phyloP scores from a whole-genome alignment of 2,113 vertebrate species.

The Circaetus gallicus region DNA sequence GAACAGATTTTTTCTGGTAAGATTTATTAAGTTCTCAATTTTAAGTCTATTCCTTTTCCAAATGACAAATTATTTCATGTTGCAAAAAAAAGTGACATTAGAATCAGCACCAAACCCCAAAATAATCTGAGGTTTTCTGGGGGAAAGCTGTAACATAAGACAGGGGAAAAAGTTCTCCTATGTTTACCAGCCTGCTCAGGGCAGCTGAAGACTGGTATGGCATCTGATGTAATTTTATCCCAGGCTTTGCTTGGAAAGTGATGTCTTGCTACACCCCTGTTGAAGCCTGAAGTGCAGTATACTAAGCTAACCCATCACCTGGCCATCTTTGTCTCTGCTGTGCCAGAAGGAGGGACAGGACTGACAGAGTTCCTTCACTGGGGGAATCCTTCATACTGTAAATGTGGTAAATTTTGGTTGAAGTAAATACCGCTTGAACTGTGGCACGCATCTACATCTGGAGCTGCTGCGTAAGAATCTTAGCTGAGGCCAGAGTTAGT shows the following conservation, averaged over 20 bases:
- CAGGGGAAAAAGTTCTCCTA: background rate
- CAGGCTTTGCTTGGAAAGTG: background rate
- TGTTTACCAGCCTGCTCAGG: background rate
- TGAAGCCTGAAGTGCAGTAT: background rate
- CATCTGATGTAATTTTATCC: background rate
- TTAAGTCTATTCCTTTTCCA: background rate
- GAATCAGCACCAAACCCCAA: background rate
- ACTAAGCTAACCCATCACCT: background rate
- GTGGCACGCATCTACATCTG: background rate
- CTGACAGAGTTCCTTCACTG: background rate
- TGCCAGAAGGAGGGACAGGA: background rate
- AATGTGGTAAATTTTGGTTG: background rate
- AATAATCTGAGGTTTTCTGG: background rate
- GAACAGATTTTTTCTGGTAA: background rate
- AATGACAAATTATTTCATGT: background rate
- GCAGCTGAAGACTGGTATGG: background rate
- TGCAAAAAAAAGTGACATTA: background rate
- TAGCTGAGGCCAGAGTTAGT: background rate
- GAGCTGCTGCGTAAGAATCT: background rate
- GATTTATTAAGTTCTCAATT: background rate
- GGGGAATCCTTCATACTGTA: background rate
- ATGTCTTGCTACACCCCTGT: background rate
- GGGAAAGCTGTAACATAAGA: background rate
- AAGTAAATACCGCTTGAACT: background rate
- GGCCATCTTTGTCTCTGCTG: background rate